Evolutionary conservation across 2,113 vertebrate genomes (phyloP), one percentile per base, ranked within the genome.

Genomic region (Miniopterus natalensis): DNA sequence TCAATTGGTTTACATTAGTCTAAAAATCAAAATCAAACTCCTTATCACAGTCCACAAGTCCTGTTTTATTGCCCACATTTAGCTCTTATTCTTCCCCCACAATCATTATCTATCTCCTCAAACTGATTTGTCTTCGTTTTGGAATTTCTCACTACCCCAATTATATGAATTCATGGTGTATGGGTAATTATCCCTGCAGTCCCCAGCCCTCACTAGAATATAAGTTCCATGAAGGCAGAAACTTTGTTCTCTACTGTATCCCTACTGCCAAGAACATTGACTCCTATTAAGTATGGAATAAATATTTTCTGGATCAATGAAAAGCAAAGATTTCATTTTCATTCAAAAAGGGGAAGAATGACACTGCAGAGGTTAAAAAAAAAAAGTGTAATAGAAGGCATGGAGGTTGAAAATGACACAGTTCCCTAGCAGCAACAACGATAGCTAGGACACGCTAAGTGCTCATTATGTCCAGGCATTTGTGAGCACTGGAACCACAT

Each of bases 61-160:
- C 42, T 75, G 12, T 87, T 68, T 85, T 66, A 75, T 59, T n/a
- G 40, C 8, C 8, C 15, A 71, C 57, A 61, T 21, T 59, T 55
- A 59, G 27, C 40, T 29, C 61, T 65, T 49, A 57, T 36, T 78
- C 49, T 57, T 42, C 45, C 59, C 77, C 63, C 21, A 29, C 8
- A 25, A 29, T 49, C 49, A 40, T 61, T 70, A 74, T 73, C 49
- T 90, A 21, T 45, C 21, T n/a, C 49, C 36, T 92, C 61, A 87
- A 68, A 92, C 25, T 90, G 79, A n/a, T 94, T 51, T 65, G n/a
- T 71, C 86, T 77, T 87, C 29, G 47, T 90, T 77, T n/a, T 40
- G 25, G 31, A 79, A 68, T 20, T 15, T 74, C 31, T 92, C 51
- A 57, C 57, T 70, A 51, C 36, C 27, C 90, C 40, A 63, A 79